Evolutionary conservation across 2,797 vertebrate genomes (phyloP).

Genomic region (Acipenser oxyrinchus): DNA sequence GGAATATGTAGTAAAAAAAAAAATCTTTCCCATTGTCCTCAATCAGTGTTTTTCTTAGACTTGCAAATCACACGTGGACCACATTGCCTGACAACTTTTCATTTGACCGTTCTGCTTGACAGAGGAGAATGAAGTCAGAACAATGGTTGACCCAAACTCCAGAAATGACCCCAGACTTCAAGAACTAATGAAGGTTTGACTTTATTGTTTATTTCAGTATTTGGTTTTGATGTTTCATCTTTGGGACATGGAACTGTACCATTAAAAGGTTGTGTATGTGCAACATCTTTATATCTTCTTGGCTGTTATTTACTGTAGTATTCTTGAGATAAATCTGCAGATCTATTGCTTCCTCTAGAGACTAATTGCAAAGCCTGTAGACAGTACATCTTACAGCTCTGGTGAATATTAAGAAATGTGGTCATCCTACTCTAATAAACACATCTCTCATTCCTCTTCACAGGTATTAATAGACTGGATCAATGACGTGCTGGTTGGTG

Average conservation of each 20-base stretch:
- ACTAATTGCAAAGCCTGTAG: no score
- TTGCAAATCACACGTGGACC: conserved; percentile 5
- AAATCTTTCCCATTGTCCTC: conserved; percentile 9
- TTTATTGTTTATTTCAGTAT: background rate
- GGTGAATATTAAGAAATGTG: no score
- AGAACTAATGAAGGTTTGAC: conserved; percentile 82
- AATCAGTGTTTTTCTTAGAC: background rate
- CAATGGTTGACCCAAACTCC: conserved; percentile 94
- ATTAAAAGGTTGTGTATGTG: no score
- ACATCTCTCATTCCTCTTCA: conserved; percentile 14
- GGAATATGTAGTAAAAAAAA: no score
- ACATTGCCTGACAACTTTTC: conserved; percentile 3
- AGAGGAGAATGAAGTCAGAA: conserved; percentile 98
- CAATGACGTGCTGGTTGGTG: conserved; percentile 90
- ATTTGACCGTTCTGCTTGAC: conserved; percentile 10
- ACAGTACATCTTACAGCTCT: no score
- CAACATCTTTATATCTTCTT: no score
- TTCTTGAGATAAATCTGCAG: no score
- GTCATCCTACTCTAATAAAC: background rate
- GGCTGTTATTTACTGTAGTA: no score
- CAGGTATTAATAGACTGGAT: conserved; percentile 98
- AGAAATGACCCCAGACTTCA: conserved; percentile 86
- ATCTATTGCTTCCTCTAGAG: no score
- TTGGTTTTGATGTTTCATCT: no score
- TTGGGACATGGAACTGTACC: no score